A percentile compares a stretch with the other conserved stretches of the same genome.
These are phyloP conservation scores for Acinonyx jubatus DNA, from an alignment of 2,113 vertebrate genomes.

Conservation along the genomic window DNA sequence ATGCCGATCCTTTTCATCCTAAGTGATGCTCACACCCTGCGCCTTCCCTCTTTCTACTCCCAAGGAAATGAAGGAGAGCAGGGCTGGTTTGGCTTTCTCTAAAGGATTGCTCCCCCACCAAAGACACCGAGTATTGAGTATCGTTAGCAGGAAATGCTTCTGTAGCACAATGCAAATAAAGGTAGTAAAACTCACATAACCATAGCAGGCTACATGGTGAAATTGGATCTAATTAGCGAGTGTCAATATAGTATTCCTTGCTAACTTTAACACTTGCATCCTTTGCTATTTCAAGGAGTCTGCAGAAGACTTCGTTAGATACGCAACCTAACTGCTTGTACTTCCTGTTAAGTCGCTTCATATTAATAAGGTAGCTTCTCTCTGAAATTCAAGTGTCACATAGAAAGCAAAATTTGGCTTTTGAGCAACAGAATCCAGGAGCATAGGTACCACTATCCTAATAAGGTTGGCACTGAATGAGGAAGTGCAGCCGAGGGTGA, in stretches of 20 bases:
- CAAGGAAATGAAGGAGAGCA: background rate
- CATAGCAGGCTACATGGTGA: background rate
- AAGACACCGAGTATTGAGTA: background rate
- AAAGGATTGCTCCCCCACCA: background rate
- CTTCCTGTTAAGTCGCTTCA: conserved; percentile 66
- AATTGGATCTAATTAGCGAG: conserved; percentile 44
- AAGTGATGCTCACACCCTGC: background rate
- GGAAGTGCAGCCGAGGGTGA: conserved; percentile 76
- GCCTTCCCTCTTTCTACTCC: background rate
- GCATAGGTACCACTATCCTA: conserved; percentile 54
- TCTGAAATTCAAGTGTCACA: conserved; percentile 67
- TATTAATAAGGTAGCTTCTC: conserved; percentile 59
- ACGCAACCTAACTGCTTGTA: conserved; percentile 11
- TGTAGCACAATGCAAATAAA: conserved; percentile 12
- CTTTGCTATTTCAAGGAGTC: conserved; percentile 16
- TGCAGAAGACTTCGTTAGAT: conserved; percentile 23
- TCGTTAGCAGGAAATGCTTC: conserved; percentile 16
- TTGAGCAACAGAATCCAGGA: conserved; percentile 74
- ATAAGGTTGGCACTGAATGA: conserved; percentile 75
- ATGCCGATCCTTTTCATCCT: background rate
- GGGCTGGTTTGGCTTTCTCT: background rate
- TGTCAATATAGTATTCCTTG: background rate
- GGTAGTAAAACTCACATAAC: conserved; percentile 3
- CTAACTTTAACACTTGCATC: background rate
- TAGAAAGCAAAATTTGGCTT: conserved; percentile 69